Evolutionary conservation across 2,113 vertebrate species (phyloP).

Genomic region (Sturnus vulgaris): DNA sequence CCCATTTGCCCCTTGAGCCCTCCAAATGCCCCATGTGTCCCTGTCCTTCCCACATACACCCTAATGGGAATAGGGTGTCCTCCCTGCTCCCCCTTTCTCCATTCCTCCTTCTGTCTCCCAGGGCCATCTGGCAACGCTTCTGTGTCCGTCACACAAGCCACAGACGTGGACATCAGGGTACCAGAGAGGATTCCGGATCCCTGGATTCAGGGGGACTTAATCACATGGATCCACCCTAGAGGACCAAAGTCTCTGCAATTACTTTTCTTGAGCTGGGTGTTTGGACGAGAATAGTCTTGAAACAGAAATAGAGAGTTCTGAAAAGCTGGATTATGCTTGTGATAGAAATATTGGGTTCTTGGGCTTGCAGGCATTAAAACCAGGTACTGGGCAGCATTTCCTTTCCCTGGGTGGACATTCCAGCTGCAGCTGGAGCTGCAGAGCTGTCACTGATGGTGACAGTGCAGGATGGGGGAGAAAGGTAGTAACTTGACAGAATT

Average conservation of each 20-base stretch:
- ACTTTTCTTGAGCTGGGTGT: not conserved
- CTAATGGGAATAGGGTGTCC: not conserved
- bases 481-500: not conserved
- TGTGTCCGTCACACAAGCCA: rapidly evolving
- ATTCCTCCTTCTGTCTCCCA: not conserved
- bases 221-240: not conserved
- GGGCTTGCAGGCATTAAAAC: not conserved
- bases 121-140: not conserved
- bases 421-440: not conserved
- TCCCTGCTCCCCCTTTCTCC: not conserved
- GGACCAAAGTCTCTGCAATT: not conserved
- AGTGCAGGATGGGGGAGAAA: not conserved
- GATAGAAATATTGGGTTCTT: not conserved
- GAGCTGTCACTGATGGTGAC: not conserved
- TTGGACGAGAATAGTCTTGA: not conserved
- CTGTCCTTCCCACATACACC: not conserved
- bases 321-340: not conserved
- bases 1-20: not conserved
- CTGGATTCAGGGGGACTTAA: not conserved
- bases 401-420: not conserved
- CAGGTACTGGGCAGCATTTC: not conserved
- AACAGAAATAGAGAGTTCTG: not conserved
- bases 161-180: not conserved
- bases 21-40: not conserved
- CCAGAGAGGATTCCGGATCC: not conserved